These are phyloP conservation scores for Drosophila teissieri DNA, from an alignment of 1,140 invertebrate species.

Conservation along the genomic window DNA sequence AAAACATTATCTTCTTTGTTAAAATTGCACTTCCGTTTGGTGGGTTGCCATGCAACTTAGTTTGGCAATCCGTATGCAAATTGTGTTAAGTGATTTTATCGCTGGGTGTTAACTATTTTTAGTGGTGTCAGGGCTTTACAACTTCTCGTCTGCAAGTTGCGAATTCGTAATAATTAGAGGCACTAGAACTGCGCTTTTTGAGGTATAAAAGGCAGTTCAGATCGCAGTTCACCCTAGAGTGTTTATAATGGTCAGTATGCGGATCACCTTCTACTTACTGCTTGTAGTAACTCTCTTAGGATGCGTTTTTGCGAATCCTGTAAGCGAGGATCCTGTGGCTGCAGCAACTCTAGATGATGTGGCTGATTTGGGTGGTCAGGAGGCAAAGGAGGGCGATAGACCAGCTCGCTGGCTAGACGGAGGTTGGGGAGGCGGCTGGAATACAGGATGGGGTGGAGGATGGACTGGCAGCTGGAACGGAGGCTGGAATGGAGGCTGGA, in stretches of 20 bases:
- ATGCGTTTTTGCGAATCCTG: conserved; percentile 12
- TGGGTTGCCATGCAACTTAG: neutral
- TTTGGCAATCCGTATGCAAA: neutral
- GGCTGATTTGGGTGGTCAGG: conserved; percentile 44
- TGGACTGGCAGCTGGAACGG: conserved; percentile 18
- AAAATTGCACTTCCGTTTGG: neutral
- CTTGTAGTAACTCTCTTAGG: conserved; percentile 5
- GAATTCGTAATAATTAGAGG: conserved; percentile 46
- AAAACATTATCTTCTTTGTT: neutral
- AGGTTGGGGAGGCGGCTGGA: conserved; percentile 3
- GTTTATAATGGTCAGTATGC: conserved; percentile 10
- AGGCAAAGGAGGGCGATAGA: conserved; percentile 33
- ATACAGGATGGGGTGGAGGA: conserved; percentile 17
- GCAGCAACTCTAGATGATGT: conserved; percentile 30
- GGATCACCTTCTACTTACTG: conserved; percentile 15
- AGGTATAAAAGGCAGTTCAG: conserved; percentile 41
- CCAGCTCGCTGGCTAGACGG: conserved; percentile 38
- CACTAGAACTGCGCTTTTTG: conserved; percentile 16
- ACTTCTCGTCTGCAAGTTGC: conserved; percentile 1
- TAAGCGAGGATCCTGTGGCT: neutral
- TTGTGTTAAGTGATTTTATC: conserved; percentile 10
- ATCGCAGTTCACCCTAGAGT: neutral
- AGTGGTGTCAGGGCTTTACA: conserved; percentile 9
- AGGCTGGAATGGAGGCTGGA: conserved; percentile 1
- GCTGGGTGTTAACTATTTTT: neutral